phyloP scores from a whole-genome alignment of 2,113 vertebrate genomes.

The Callospermophilus lateralis region DNA sequence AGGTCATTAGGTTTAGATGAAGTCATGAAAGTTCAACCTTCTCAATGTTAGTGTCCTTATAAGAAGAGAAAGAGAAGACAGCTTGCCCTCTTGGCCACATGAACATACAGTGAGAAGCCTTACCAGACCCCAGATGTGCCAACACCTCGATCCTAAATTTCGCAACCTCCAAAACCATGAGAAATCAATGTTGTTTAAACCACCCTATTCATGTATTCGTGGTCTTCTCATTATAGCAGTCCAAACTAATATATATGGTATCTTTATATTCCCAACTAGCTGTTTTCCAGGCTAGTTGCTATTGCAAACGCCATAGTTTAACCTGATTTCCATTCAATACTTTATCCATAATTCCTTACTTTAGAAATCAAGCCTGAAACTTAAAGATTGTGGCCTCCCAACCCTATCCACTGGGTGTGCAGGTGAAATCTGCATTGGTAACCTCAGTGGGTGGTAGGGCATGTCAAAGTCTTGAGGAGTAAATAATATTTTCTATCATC shows the following conservation, averaged over 20 bases:
- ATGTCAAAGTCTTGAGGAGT: not conserved
- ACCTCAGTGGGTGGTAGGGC: not conserved
- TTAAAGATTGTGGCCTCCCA: not conserved
- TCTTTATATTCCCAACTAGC: not conserved
- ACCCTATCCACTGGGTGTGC: not conserved
- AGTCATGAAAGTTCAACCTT: not conserved
- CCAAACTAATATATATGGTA: not conserved
- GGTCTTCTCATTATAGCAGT: not conserved
- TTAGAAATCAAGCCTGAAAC: not conserved
- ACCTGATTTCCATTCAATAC: not conserved
- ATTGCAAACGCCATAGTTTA: not conserved
- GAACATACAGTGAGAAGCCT: not conserved
- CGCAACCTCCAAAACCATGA: not conserved
- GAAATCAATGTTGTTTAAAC: not conserved
- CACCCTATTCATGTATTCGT: too few species aligned
- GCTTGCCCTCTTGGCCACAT: not conserved
- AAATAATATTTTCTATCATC: not conserved
- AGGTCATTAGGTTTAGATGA: not conserved
- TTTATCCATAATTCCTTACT: not conserved
- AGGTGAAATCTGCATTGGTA: not conserved
- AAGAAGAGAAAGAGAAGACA: not conserved
- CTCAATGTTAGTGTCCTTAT: too few species aligned
- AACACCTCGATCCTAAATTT: not conserved
- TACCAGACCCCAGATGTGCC: too few species aligned
- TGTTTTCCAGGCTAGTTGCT: not conserved